Conservation (phyloP, 2,113 vertebrate species). For the Anseranas semipalmata region DNA sequence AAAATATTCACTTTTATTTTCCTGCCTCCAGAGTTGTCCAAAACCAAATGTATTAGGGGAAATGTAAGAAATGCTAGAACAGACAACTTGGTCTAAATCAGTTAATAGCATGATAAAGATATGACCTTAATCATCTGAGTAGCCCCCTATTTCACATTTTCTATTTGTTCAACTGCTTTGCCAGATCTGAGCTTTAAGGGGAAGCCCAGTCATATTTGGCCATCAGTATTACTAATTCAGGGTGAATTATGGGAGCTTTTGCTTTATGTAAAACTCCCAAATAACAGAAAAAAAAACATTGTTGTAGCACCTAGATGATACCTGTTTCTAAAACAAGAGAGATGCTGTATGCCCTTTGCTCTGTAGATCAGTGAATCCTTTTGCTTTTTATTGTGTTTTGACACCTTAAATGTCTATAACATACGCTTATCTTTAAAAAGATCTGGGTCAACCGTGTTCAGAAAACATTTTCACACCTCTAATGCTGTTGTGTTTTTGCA, state of each 20-base stretch:
- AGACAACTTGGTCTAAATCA: neutral
- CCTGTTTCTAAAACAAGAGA: neutral
- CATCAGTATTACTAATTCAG: neutral
- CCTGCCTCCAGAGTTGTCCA: neutral
- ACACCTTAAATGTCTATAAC: neutral
- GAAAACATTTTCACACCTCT: slow-evolving; percentile 1
- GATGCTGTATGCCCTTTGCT: neutral
- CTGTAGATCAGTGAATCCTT: neutral
- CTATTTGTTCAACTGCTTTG: neutral
- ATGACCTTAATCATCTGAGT: neutral
- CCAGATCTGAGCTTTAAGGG: neutral
- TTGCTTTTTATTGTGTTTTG: neutral
- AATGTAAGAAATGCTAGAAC: neutral
- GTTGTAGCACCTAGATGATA: neutral
- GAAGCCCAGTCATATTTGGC: neutral
- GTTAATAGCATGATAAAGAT: neutral
- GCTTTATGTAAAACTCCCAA: neutral
- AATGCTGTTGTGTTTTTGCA: neutral
- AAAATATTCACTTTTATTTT: neutral
- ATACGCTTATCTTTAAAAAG: neutral
- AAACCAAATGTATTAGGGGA: neutral
- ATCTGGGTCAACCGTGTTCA: neutral
- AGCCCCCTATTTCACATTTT: neutral
- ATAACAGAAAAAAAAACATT: neutral
- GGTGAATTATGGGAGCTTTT: neutral